Conservation (phyloP, 2,888 invertebrate genomes). For the Sarcophaga subvicina region DNA sequence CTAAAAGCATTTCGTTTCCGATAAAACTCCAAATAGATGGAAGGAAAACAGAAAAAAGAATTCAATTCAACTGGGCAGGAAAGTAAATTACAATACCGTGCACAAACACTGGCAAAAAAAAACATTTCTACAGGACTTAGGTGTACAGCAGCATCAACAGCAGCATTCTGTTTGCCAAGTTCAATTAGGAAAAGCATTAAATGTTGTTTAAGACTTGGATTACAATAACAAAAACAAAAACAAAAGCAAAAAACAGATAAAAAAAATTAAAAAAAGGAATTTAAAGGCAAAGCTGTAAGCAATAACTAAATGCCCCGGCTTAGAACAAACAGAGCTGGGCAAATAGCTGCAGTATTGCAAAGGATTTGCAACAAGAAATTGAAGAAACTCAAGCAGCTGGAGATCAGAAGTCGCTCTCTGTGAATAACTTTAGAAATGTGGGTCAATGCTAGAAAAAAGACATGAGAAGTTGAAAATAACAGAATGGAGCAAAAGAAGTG, state of each 20-base stretch:
- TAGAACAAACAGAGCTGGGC: conserved; percentile 13
- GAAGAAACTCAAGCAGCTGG: no score
- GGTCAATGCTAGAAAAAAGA: no score
- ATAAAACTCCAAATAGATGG: conserved; percentile 49
- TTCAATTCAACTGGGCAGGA: not conserved
- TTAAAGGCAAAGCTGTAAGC: conserved; percentile 9
- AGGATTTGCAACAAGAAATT: no score
- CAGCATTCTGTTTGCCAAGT: conserved; percentile 52
- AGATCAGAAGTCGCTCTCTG: no score
- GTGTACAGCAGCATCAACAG: no score
- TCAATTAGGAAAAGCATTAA: conserved; percentile 65
- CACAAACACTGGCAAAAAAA: not conserved
- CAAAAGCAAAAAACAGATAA: not conserved
- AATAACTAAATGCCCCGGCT: conserved; percentile 49
- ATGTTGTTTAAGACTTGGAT: conserved; percentile 61
- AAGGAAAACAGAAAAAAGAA: conserved; percentile 15
- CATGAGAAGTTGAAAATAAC: no score
- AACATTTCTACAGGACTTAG: not conserved
- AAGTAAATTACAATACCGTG: conserved; percentile 8
- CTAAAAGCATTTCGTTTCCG: conserved; percentile 66
- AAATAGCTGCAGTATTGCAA: no score
- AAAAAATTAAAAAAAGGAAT: not conserved
- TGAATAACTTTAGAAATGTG: no score
- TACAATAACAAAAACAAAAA: conserved; percentile 24
- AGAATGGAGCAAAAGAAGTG: no score